Evolutionary conservation across 2,888 invertebrate genomes (phyloP), one percentile per base, ranked within the genome.

Genomic region (Dolomedes plantarius): DNA sequence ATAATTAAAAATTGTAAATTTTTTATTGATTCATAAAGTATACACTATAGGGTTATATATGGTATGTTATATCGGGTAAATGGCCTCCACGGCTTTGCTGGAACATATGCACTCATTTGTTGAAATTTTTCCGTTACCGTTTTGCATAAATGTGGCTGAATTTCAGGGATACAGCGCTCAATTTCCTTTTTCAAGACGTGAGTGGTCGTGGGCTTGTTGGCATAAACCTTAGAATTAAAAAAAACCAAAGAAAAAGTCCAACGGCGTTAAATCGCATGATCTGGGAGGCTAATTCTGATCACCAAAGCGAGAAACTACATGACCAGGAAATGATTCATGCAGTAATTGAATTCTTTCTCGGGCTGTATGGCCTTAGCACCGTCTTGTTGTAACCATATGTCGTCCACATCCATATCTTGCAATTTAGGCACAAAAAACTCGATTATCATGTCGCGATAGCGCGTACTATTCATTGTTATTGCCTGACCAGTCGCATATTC

Each of bases 401-500:
- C n/a, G n/a, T n/a, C n/a, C n/a, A n/a, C n/a, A n/a, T 41, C 41
- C 41, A 41, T 41, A 41, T 13, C 41, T 41, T 41, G 0, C 16
- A 41, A 41, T 13, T 9, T 41, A 41, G 9, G 16, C 16, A 41
- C 11, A 41, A 41, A 41, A 41, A 41, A 13, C 9, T 41, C 41
- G 16, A 41, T 41, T 41, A 41, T 41, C 16, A 16, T 41, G 16
- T 41, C 41, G 41, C 13, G 7, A 64, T 3, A 64, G 13, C 64
- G 1, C 2, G 1, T 5, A 19, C 1, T 28, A 28, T 19, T 23
- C 28, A 64, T 64, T 27, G 64, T 27, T 64, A n/a, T 88, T 71
- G 13, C 69, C 82, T 88, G 90, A 90, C 88, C 88, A 91, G 56
- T 91, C 91, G 62, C 89, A 46, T 72, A 72, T 46, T 72, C 89